Conservation (phyloP, 2,797 vertebrate species). For the Sebastes iracundus region DNA sequence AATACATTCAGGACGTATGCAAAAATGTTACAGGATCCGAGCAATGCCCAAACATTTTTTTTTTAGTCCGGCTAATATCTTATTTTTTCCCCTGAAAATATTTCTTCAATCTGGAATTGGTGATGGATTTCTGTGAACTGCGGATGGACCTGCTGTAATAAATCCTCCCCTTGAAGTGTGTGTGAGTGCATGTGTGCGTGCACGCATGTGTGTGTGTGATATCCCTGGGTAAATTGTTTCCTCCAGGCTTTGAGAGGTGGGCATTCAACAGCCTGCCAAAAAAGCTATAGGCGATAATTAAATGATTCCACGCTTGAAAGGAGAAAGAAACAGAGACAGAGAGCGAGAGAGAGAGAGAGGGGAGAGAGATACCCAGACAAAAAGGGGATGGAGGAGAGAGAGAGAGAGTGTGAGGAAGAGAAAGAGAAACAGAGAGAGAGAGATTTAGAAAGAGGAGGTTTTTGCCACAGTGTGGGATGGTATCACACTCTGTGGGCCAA, state of each 20-base stretch:
- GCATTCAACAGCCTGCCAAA: constrained; percentile 86
- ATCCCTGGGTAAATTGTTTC: constrained; percentile 83
- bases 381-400: constrained; percentile 13
- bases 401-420: constrained; percentile 34
- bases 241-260: constrained; percentile 82
- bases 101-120: constrained; percentile 69
- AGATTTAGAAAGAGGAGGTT: constrained; percentile 51
- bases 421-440: constrained; percentile 56
- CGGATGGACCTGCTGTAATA: constrained; percentile 77
- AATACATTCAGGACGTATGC: constrained; percentile 43
- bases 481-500: constrained; percentile 68
- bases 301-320: constrained; percentile 84
- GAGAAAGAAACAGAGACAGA: constrained; percentile 76
- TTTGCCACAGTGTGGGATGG: constrained; percentile 60
- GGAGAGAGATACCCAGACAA: constrained; percentile 37
- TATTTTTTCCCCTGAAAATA: constrained; percentile 51
- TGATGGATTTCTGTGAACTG: constrained; percentile 73
- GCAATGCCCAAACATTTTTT: constrained; percentile 31
- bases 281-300: constrained; percentile 87
- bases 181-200: constrained; percentile 36
- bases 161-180: constrained; percentile 74
- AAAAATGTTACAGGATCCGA: constrained; percentile 45
- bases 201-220: constrained; percentile 62
- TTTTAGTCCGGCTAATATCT: constrained; percentile 33
- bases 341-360: constrained; percentile 28